Percentiles rank a stretch among this genome's conserved stretches.
These are phyloP conservation scores for Ligdia adustata DNA, from an alignment of 2,888 invertebrate genomes.

Conservation along the genomic window DNA sequence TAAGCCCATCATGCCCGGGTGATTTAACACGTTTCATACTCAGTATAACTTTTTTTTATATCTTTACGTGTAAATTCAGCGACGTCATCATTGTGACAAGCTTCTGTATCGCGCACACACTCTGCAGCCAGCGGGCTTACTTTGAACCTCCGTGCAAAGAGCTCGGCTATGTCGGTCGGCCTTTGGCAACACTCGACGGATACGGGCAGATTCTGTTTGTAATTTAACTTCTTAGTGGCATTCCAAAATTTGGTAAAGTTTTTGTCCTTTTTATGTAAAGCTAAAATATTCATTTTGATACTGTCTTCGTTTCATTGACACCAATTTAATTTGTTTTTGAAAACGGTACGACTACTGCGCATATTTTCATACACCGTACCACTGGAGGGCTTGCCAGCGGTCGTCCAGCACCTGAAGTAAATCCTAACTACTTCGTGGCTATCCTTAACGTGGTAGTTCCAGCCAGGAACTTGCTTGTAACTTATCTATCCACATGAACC, in stretches of 20 bases:
- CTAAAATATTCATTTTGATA: conserved; percentile 10
- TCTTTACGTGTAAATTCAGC: background rate
- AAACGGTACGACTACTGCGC: background rate
- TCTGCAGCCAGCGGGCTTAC: background rate
- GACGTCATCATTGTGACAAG: background rate
- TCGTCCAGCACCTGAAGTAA: background rate
- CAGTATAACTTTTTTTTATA: background rate
- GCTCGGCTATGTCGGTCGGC: background rate
- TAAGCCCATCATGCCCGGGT: conserved; percentile 13
- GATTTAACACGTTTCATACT: conserved; percentile 14
- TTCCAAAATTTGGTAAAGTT: background rate
- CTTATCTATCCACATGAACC: background rate
- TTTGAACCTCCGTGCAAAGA: background rate
- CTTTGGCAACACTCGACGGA: background rate
- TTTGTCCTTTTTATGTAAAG: background rate
- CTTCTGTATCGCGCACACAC: background rate
- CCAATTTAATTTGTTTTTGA: conserved; percentile 1
- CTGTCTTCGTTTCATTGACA: conserved; percentile 3
- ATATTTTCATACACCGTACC: background rate
- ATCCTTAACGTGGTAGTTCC: background rate
- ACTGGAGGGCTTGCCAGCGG: background rate
- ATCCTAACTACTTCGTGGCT: background rate
- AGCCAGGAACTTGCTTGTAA: conserved; percentile 5
- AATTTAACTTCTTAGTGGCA: conserved; percentile 13
- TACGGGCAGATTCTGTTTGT: conserved; percentile 5